Percentiles rank a stretch among this genome's conserved stretches.
Evolutionary conservation across 1,140 invertebrate genomes (phyloP).

Genomic region (Pseudomyrmex gracilis): DNA sequence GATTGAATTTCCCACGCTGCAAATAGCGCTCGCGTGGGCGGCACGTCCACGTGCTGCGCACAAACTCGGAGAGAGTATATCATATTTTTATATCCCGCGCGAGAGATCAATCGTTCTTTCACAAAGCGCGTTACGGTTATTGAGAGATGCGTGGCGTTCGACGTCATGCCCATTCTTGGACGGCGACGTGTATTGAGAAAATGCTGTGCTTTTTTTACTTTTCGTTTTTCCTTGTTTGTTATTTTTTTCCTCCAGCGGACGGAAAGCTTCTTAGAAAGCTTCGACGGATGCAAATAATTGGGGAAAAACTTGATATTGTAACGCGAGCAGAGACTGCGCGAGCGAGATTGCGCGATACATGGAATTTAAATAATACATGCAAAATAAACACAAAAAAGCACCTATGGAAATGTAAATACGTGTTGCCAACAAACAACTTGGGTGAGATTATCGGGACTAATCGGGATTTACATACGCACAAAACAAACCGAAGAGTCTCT

Average conservation of each 20-base stretch:
- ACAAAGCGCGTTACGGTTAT: constrained; percentile 37
- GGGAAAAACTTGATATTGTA: neutral
- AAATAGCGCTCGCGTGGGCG: constrained; percentile 50
- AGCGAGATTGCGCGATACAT: neutral
- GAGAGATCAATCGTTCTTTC: constrained; percentile 55
- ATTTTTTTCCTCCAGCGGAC: neutral
- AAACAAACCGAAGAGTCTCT: neutral
- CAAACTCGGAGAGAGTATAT: constrained; percentile 46
- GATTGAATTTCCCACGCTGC: constrained; percentile 43
- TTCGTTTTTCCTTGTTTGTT: no score
- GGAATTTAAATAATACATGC: neutral
- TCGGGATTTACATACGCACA: constrained; percentile 31
- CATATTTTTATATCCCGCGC: constrained; percentile 39
- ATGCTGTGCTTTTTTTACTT: no score
- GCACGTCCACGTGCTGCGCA: constrained; percentile 43
- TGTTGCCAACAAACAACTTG: neutral
- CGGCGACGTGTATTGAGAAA: neutral
- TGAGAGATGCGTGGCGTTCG: constrained; percentile 5
- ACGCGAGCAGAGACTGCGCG: neutral
- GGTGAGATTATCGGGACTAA: neutral
- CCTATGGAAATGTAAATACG: neutral
- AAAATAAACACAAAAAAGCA: neutral
- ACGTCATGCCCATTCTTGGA: constrained; percentile 18
- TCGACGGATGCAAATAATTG: neutral
- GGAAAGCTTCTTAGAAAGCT: neutral